A percentile compares a stretch with the other conserved stretches of the same genome.
Evolutionary conservation across 2,113 vertebrate genomes (phyloP).

Genomic region (Raja brachyura): DNA sequence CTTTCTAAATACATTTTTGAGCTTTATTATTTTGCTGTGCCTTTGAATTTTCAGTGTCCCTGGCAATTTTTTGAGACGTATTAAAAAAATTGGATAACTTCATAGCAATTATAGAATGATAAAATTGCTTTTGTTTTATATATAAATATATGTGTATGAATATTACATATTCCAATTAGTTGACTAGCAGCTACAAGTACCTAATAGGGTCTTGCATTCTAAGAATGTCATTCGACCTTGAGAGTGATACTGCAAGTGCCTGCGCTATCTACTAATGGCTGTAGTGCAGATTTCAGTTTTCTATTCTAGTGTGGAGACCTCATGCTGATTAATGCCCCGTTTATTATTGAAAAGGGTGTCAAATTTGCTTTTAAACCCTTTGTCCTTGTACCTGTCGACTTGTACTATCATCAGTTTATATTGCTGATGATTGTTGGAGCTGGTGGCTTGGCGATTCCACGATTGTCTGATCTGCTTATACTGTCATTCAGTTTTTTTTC

Average conservation of each 20-base stretch:
- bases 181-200: not conserved
- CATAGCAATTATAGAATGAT: not conserved
- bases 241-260: constrained; percentile 7
- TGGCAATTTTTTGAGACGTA: not conserved
- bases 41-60: not conserved
- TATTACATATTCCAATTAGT: constrained; percentile 15
- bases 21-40: not conserved
- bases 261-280: not conserved
- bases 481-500: not conserved
- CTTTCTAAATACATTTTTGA: not conserved
- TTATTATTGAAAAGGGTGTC: constrained; percentile 37
- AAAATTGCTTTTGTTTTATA: not conserved
- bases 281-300: constrained; percentile 15
- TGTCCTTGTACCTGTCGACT: constrained; percentile 5
- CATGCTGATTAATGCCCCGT: constrained; percentile 31
- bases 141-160: constrained; percentile 8
- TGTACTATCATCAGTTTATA: constrained; percentile 21
- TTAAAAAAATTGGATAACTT: not conserved
- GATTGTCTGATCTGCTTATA: not conserved
- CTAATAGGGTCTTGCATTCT: constrained; percentile 28
- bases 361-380: constrained; percentile 24
- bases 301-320: constrained; percentile 15
- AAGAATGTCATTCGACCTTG: constrained; percentile 36
- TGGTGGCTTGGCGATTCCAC: not conserved
- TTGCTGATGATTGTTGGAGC: not conserved